Conservation (phyloP, 2,113 vertebrate species). For the Arothron firmamentum region DNA sequence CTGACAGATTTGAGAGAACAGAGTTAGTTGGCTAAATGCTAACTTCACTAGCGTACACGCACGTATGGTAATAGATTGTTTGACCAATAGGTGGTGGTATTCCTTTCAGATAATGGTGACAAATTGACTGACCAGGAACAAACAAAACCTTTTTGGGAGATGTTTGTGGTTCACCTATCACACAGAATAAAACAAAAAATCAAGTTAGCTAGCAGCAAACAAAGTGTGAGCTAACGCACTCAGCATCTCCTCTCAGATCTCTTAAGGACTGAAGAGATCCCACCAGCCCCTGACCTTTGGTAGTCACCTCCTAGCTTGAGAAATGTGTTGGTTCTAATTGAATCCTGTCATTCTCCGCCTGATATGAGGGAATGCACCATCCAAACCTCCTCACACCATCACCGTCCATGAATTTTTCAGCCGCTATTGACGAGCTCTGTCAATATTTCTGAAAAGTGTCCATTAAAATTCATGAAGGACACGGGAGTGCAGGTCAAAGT, state of each 20-base stretch:
- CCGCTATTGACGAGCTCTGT: conserved; percentile 41
- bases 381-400: conserved; percentile 25
- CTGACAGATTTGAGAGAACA: too few species aligned
- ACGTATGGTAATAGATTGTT: too few species aligned
- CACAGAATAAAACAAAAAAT: too few species aligned
- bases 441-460: conserved; percentile 43
- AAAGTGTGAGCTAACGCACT: too few species aligned
- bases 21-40: too few species aligned
- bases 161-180: too few species aligned
- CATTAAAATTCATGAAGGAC: conserved; percentile 50
- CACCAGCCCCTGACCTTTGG: conserved; percentile 42
- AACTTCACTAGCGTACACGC: too few species aligned
- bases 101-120: too few species aligned
- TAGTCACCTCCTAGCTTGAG: conserved; percentile 23
- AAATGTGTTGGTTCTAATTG: conserved; percentile 39
- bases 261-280: conserved; percentile 28
- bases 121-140: too few species aligned
- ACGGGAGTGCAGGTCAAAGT: conserved; percentile 9
- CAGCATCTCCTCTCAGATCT: not conserved
- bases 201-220: too few species aligned
- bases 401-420: conserved; percentile 34
- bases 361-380: conserved; percentile 15
- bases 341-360: conserved; percentile 40
- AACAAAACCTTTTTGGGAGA: too few species aligned
- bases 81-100: too few species aligned